Percentiles rank a stretch among this genome's conserved stretches.
Evolutionary conservation across 1,140 invertebrate species (phyloP).

Genomic region (Vanessa atalanta): DNA sequence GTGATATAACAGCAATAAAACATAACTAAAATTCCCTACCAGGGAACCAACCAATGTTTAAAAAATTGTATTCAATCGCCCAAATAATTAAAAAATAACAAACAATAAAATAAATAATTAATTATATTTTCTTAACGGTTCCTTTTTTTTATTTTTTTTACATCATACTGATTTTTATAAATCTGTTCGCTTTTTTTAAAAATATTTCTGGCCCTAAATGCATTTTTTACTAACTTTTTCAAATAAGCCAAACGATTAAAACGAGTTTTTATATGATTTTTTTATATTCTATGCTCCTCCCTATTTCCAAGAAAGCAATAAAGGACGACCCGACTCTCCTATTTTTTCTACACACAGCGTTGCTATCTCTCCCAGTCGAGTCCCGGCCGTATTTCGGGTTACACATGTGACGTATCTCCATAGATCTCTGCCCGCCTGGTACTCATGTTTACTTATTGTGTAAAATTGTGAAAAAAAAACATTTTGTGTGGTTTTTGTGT

Average conservation of each 20-base stretch:
- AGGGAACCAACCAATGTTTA: too few relatives aligned
- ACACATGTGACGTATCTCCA: constrained; percentile 44
- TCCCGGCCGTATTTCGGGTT: constrained; percentile 49
- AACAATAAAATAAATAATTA: too few relatives aligned
- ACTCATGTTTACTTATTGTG: constrained; percentile 43
- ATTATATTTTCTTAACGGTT: too few relatives aligned
- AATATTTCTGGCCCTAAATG: not conserved
- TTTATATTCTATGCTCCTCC: constrained; percentile 29
- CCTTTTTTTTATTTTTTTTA: too few relatives aligned
- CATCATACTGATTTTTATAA: too few relatives aligned
- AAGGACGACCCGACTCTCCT: constrained; percentile 33
- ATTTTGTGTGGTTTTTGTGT: too few relatives aligned
- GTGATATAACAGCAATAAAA: too few relatives aligned
- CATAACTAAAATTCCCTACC: too few relatives aligned
- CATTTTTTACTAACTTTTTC: constrained; percentile 8
- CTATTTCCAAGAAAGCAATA: constrained; percentile 46
- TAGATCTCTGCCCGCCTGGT: constrained; percentile 51
- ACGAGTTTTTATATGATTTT: constrained; percentile 12
- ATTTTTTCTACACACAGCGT: constrained; percentile 46
- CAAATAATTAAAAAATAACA: too few relatives aligned
- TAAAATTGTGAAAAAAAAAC: constrained; percentile 5
- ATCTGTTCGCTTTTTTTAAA: too few relatives aligned
- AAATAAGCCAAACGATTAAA: constrained; percentile 15
- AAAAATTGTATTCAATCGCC: too few relatives aligned
- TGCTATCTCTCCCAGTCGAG: constrained; percentile 54